Conservation (phyloP, 2,888 invertebrate species). For the Xestoiulus laeticollis region DNA sequence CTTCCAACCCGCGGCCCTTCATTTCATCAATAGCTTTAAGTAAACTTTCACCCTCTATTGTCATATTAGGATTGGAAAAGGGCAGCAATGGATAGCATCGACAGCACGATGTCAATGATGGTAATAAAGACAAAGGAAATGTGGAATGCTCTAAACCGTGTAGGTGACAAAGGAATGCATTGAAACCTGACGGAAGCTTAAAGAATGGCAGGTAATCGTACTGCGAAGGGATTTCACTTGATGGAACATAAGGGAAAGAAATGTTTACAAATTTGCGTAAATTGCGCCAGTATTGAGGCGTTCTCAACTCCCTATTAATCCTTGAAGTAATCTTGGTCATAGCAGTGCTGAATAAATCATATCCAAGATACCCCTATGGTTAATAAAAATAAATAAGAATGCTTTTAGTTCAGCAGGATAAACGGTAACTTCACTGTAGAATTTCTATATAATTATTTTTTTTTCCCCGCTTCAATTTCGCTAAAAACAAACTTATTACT, state of each 20-base stretch:
- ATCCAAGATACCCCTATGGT: constrained; percentile 31
- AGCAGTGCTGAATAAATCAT: constrained; percentile 38
- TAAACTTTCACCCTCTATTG: not conserved
- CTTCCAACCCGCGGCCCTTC: not conserved
- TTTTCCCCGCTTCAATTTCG: not conserved
- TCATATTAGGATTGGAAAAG: not conserved
- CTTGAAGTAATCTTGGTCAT: not conserved
- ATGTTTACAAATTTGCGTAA: constrained; percentile 35
- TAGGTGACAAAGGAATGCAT: not conserved
- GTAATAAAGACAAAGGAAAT: not conserved
- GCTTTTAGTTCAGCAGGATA: not conserved
- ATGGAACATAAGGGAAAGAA: not conserved
- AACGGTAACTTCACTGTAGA: not conserved
- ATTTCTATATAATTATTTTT: not conserved
- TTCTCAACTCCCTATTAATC: not conserved
- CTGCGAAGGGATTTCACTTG: not conserved
- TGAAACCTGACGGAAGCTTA: not conserved
- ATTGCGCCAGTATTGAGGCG: not conserved
- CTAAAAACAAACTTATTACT: not conserved
- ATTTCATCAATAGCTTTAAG: not conserved
- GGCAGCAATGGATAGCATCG: not conserved
- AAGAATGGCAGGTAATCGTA: not conserved
- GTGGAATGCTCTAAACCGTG: not conserved
- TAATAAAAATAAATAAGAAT: not conserved
- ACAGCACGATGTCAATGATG: not conserved